These are phyloP conservation scores for Aythya fuligula DNA, from an alignment of 2,797 vertebrate species.

Conservation along the genomic window DNA sequence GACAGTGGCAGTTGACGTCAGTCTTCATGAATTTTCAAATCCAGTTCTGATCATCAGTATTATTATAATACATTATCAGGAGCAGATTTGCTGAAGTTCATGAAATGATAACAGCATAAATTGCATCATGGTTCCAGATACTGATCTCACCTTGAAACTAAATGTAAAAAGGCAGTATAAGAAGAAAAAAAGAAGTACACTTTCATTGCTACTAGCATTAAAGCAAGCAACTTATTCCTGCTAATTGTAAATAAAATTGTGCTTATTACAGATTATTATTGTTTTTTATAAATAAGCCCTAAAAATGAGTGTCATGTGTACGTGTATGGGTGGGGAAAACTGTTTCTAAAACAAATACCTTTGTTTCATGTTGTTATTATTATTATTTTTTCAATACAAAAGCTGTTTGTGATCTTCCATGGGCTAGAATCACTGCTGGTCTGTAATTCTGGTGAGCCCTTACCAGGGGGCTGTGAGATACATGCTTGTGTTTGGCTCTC, in stretches of 20 bases:
- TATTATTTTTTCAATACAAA: background rate
- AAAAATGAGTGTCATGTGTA: background rate
- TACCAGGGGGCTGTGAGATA: background rate
- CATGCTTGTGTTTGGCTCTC: background rate
- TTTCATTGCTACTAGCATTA: background rate
- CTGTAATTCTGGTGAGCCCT: background rate
- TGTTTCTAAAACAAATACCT: background rate
- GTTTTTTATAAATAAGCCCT: background rate
- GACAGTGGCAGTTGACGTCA: background rate
- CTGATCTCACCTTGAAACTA: slow-evolving; percentile 40
- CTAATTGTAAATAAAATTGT: slow-evolving; percentile 15
- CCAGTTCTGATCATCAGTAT: background rate
- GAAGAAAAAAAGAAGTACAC: background rate
- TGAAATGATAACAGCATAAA: slow-evolving; percentile 21
- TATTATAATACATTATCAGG: slow-evolving; percentile 13
- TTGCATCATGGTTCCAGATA: slow-evolving; percentile 7
- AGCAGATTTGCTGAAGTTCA: slow-evolving; percentile 3
- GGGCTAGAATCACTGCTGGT: background rate
- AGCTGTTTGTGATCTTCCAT: background rate
- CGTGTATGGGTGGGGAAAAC: background rate
- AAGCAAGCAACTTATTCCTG: background rate
- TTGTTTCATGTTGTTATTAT: background rate
- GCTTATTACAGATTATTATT: background rate
- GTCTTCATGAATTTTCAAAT: background rate
- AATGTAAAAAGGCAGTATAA: background rate